Base-by-base conservation (phyloP, 2,797 vertebrate genomes). In the Pantherophis vulpinus region DNA sequence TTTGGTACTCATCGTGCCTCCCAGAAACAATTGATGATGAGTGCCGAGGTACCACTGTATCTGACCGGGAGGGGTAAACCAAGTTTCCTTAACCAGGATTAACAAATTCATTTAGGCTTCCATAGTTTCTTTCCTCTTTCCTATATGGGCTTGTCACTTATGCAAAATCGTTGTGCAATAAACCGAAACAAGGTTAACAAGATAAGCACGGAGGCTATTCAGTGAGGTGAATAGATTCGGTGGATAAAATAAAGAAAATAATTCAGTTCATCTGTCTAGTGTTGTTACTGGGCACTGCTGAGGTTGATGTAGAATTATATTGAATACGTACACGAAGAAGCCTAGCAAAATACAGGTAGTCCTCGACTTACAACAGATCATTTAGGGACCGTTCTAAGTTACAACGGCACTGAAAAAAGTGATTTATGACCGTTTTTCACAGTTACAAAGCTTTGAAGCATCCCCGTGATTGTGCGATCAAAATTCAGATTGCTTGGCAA, bases 81-180 rank as follows among this genome's bases (percentile, higher is more conserved):
- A 32, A 32, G 14, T 32, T 70, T 14, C 66, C 66, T 70, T 32
- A 70, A 70, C 7, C 5, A 42, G 9, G 5, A n/a, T 25, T 42
- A 1, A 14, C 14, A 42, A 86, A 13, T 7, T 37, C 25, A 61
- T 56, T 29, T 42, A 8, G 4, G 87, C 9, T 56, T 89, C 27
- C 79, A 16, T 8, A 25, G 2, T 51, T 89, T 63, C 42, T n/a
- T 54, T 58, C 23, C 27, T 23, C 58, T n/a, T 59, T 89, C 32
- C 16, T 32, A 16, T 70, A 56, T 32, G 27, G 56, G 12, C 61
- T 4, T 51, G 55, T 70, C 70, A 25, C 70, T 94, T 91, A 87
- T 74, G 87, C 90, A 94, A 70, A 86, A 8, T 59, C 86, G 58
- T 12, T 6, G 66, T 89, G 86, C 89, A 89, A 91, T 91, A 91